Base-by-base conservation (phyloP, 2,797 vertebrate genomes). In the Luscinia luscinia region DNA sequence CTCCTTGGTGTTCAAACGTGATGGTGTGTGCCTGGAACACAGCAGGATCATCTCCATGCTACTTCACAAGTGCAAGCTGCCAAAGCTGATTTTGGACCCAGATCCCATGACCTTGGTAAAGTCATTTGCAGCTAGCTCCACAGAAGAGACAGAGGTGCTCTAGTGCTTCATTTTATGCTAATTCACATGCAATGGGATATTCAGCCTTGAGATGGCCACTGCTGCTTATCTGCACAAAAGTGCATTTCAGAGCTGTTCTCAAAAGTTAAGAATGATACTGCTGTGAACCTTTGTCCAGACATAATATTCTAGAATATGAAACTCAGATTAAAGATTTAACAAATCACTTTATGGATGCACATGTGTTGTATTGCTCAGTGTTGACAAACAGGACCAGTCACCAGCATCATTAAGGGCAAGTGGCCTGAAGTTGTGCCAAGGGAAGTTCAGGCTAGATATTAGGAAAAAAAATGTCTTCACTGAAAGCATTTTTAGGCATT, bases 291-390 rank as follows among this genome's bases (percentile, higher is more conserved):
- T 43, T 43, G 45, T 67, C 9, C 43, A 67, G 43, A 64, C 9
- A 10, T 1, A 82, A 24, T 45, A 89, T 40, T 86, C 68, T 36
- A 62, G 13, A 80, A 40, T 40, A 90, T 21, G 58, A 76, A 91
- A 66, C 28, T 48, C 57, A 72, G 43, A 58, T 1, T 43, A 34
- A 81, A 80, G 48, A 46, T 63, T 57, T 52, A 76, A 90, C 15
- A 80, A 28, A 87, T 61, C 62, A 38, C 30, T 66, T 63, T 28
- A 38, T 86, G 98, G 98, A 91, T 98, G 98, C 96, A 98, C 98
- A 98, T 98, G 97, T 22, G 98, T 98, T 98, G 97, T 98, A 55
- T 98, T 99, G 98, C 97, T 98, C 15, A 98, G 98, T 2, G 98
- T 97, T 84, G 98, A 98, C 98, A 90, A 99, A 98, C 95, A 97